These are phyloP conservation scores for Sycophaga agraensis DNA, from an alignment of 1,140 invertebrate species.

Conservation along the genomic window DNA sequence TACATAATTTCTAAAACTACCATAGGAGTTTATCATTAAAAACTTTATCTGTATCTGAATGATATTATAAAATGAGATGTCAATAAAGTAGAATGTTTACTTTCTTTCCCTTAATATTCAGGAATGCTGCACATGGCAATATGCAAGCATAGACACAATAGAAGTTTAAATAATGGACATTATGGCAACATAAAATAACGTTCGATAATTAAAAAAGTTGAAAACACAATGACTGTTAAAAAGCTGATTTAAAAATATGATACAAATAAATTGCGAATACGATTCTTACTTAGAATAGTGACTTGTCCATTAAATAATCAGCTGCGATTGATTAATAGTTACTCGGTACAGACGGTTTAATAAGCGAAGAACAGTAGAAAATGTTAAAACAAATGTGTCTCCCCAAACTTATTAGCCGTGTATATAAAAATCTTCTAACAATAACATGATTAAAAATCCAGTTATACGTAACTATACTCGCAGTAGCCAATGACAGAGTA, in stretches of 20 bases:
- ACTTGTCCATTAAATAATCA: conserved; percentile 12
- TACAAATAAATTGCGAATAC: too few species aligned
- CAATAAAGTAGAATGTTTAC: too few species aligned
- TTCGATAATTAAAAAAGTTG: too few species aligned
- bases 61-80: too few species aligned
- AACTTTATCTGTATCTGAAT: too few species aligned
- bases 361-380: not conserved
- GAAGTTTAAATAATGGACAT: conserved; percentile 13
- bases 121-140: conserved; percentile 3
- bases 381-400: not conserved
- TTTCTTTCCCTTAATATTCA: not conserved
- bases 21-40: too few species aligned
- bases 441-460: conserved; percentile 21
- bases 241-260: too few species aligned
- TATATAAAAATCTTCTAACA: conserved; percentile 13
- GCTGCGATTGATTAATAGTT: conserved; percentile 1
- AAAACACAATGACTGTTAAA: too few species aligned
- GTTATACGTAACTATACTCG: conserved; percentile 2
- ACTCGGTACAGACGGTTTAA: conserved; percentile 7
- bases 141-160: not conserved
- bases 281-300: too few species aligned
- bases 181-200: conserved; percentile 15
- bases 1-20: too few species aligned
- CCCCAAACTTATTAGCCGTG: not conserved
- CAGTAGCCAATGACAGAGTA: too few species aligned